A percentile compares a stretch with the other conserved stretches of the same genome.
These are phyloP conservation scores for Vidua macroura DNA, from an alignment of 2,113 vertebrate genomes.

Conservation along the genomic window DNA sequence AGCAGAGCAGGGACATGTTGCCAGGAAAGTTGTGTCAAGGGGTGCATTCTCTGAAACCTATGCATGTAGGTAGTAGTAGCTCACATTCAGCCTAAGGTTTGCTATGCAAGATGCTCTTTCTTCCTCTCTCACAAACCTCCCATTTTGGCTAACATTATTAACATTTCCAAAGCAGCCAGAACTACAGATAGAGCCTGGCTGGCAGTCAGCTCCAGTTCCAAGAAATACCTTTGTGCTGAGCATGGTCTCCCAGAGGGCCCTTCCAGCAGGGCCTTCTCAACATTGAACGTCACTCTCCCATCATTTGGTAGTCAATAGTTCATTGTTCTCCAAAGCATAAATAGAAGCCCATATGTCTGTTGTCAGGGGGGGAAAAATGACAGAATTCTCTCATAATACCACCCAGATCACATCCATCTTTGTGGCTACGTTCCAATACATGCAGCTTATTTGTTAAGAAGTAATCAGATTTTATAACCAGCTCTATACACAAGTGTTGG, in stretches of 20 bases:
- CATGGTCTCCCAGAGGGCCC: neutral
- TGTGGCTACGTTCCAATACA: neutral
- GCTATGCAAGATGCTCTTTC: neutral
- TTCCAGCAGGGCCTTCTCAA: neutral
- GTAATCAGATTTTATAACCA: neutral
- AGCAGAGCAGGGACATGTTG: neutral
- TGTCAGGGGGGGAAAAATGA: neutral
- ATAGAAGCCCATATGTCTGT: neutral
- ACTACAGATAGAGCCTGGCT: neutral
- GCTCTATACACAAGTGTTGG: neutral
- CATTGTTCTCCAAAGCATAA: neutral
- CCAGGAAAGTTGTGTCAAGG: neutral
- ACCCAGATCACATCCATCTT: neutral
- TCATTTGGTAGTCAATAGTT: neutral
- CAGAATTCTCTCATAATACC: neutral
- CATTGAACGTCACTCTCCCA: fast-evolving
- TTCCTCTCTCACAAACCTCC: neutral
- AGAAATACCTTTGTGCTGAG: conserved; percentile 3
- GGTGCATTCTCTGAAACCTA: neutral
- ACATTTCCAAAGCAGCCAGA: neutral
- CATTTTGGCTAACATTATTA: neutral
- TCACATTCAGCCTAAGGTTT: neutral
- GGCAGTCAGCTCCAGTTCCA: conserved; percentile 9
- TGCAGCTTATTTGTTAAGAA: neutral
- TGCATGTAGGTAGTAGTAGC: neutral